Conservation (phyloP, 1,140 invertebrate species). For the Papilio aristodemus region DNA sequence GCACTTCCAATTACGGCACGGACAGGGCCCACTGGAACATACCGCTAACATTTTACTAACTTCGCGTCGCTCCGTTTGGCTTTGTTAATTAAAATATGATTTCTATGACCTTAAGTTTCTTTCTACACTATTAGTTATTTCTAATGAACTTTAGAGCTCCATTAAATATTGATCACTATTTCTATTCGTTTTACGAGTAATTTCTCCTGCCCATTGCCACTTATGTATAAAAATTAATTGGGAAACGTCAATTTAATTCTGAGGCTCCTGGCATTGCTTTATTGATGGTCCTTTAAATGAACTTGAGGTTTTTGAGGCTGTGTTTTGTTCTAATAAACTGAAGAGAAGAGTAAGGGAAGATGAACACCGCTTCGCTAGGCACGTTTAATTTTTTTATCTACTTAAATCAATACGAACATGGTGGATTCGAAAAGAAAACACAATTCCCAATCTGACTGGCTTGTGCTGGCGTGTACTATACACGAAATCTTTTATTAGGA, state of each 20-base stretch:
- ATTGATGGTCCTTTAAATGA: too few species aligned
- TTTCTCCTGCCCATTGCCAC: too few species aligned
- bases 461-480: not conserved
- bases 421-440: not conserved
- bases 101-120: not conserved
- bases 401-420: not conserved
- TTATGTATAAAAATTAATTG: too few species aligned
- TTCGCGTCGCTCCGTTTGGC: not conserved
- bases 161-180: not conserved
- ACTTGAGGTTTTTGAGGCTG: too few species aligned
- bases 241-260: too few species aligned
- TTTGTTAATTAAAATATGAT: conserved; percentile 18
- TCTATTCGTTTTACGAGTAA: too few species aligned
- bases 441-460: not conserved
- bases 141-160: not conserved
- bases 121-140: not conserved
- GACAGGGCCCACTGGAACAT: conserved; percentile 33
- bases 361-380: too few species aligned
- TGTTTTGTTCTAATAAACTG: too few species aligned
- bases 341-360: too few species aligned
- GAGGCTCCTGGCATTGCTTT: too few species aligned
- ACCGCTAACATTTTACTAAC: conserved; percentile 32
- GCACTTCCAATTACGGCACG: conserved; percentile 38
- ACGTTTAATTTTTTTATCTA: not conserved
- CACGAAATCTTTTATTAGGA: conserved; percentile 20